phyloP scores from a whole-genome alignment of 37 sponge, comb jelly and placozoan species.

The Dysidea cf. avara region DNA sequence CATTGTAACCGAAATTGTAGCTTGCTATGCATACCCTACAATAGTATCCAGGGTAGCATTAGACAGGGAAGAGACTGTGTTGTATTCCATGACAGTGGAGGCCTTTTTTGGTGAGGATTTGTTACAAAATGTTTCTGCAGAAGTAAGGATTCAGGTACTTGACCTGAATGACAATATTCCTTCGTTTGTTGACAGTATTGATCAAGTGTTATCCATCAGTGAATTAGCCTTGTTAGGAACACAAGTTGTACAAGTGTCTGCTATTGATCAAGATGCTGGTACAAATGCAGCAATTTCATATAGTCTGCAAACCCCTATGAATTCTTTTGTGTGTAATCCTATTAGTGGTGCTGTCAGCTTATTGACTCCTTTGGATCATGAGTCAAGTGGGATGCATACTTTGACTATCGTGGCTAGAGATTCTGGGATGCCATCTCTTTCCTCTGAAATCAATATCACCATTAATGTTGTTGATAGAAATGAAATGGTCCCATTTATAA shows the following conservation, averaged over 20 bases:
- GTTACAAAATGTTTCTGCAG: constrained; percentile 6
- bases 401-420: constrained; percentile 35
- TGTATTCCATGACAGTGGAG: constrained; percentile 35
- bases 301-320: background rate
- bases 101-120: background rate
- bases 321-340: constrained; percentile 9
- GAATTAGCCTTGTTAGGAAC: constrained; percentile 10
- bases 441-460: constrained; percentile 7
- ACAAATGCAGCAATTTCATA: constrained; percentile 24
- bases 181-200: background rate
- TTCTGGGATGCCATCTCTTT: constrained; percentile 26
- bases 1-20: no score
- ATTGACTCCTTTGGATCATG: constrained; percentile 3
- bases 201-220: background rate
- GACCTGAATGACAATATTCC: constrained; percentile 57
- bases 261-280: constrained; percentile 35
- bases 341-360: constrained; percentile 26
- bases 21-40: constrained; percentile 18
- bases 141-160: constrained; percentile 37
- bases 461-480: constrained; percentile 52
- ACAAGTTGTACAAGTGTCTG: constrained; percentile 24
- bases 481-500: constrained; percentile 48
- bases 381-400: background rate
- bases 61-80: background rate
- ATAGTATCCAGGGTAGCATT: constrained; percentile 18